Conservation (phyloP, 2,797 vertebrate species). For the Triplophysa yarkandensis region DNA sequence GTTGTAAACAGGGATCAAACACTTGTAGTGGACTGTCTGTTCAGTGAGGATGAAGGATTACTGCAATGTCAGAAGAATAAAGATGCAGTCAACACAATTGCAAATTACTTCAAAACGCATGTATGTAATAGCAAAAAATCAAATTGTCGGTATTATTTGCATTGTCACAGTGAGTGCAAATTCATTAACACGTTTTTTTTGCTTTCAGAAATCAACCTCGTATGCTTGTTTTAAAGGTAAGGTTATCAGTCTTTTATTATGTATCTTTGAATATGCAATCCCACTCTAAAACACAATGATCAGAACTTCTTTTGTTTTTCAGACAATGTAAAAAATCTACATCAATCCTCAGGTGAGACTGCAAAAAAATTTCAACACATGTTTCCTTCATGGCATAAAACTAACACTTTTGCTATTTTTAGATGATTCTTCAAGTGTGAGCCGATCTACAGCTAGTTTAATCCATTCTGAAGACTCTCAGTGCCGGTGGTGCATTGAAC, state of each 20-base stretch:
- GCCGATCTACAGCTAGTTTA: no score
- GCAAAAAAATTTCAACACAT: no score
- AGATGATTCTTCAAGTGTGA: no score
- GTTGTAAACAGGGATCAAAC: not conserved
- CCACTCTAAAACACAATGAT: no score
- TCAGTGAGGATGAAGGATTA: not conserved
- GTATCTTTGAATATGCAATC: no score
- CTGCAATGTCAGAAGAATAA: conserved; percentile 1
- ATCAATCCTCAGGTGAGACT: no score
- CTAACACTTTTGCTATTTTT: no score
- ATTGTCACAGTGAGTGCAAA: not conserved
- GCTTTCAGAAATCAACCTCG: not conserved
- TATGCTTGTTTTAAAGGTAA: conserved; percentile 33
- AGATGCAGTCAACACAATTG: not conserved
- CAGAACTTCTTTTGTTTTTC: no score
- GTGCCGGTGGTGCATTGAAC: no score
- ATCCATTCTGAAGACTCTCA: no score
- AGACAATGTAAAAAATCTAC: no score
- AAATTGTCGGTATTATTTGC: not conserved
- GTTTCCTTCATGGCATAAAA: no score
- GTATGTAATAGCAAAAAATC: not conserved
- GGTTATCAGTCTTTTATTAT: not conserved
- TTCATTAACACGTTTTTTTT: not conserved
- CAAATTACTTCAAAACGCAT: not conserved
- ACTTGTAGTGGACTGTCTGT: conserved; percentile 31